These are phyloP conservation scores for Pleuronectes platessa DNA, from an alignment of 2,113 vertebrate genomes.

Conservation along the genomic window DNA sequence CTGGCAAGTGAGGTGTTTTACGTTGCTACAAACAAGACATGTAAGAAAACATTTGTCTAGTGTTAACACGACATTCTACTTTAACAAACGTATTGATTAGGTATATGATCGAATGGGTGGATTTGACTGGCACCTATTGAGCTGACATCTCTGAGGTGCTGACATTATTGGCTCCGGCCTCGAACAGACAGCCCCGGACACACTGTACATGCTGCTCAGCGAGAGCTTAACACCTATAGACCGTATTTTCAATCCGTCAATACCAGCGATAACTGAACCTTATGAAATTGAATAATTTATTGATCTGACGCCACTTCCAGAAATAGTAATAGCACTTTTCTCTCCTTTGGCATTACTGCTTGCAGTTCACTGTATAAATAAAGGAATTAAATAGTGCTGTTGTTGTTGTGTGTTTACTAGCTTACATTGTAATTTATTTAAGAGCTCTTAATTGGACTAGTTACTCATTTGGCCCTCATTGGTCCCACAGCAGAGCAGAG, in stretches of 20 bases:
- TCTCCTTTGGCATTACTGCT: constrained; percentile 32
- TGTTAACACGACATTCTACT: constrained; percentile 44
- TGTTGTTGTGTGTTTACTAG: constrained; percentile 70
- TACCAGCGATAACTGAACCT: constrained; percentile 42
- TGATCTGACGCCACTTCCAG: constrained; percentile 42
- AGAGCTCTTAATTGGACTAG: constrained; percentile 79
- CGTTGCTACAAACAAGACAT: constrained; percentile 2
- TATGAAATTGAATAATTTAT: constrained; percentile 53
- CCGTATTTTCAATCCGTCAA: constrained; percentile 46
- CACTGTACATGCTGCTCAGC: constrained; percentile 14
- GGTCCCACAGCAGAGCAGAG: constrained; percentile 69
- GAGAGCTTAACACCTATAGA: constrained; percentile 19
- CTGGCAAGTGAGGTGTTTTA: constrained; percentile 3
- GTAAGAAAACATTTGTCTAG: constrained; percentile 32
- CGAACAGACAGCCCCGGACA: constrained; percentile 7
- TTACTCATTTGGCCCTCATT: constrained; percentile 75
- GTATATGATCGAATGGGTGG: constrained; percentile 29
- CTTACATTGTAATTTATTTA: constrained; percentile 79
- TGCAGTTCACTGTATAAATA: constrained; percentile 64
- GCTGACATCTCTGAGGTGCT: constrained; percentile 34
- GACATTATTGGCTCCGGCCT: constrained; percentile 39
- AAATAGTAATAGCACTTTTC: constrained; percentile 15
- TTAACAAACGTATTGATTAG: constrained; percentile 59
- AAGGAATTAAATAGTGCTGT: constrained; percentile 59
- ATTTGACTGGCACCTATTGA: constrained; percentile 59